Evolutionary conservation across 2,113 vertebrate genomes (phyloP), one percentile per base, ranked within the genome.

Genomic region (Lampris incognitus): DNA sequence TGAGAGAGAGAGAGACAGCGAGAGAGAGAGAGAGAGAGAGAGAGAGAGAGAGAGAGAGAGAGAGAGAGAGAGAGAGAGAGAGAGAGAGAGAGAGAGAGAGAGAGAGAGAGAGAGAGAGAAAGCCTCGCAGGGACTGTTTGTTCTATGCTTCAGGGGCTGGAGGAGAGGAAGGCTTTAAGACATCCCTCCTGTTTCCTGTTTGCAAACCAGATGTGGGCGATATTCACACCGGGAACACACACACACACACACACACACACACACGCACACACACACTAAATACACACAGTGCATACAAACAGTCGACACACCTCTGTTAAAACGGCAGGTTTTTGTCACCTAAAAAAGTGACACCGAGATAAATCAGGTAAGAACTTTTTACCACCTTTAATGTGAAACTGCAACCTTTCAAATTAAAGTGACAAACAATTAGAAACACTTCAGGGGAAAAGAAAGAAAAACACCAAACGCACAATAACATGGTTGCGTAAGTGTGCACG

Each of bases 111-210:
- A 79, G 42, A 84, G 39, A 69, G 50, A 74, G 50, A 54, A 83
- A 70, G 46, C 80, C 73, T 88, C 84, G 52, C 60, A 62, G 79
- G 85, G 74, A 79, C 61, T 63, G 42, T 73, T 78, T 59, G 41
- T 60, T 55, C 38, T 72, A n/a, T 58, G 44, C 55, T 73, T 49
- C 46, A 74, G 36, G 6, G 59, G 81, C 67, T 70, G 54, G 74
- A 88, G 76, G 73, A 75, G 67, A 79, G 9, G 52, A 62, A 75
- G 73, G 46, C 61, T 83, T 24, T 55, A 81, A 81, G 65, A 80
- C 72, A 78, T 88, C 64, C 57, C 72, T 70, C 61, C 68, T 56
- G 84, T 74, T 90, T 90, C 76, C 85, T 86, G 82, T 82, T 79
- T 66, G 49, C 39, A 50, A 78, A 79, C 84, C 76, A 83, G 71